A percentile compares a stretch with the other conserved stretches of the same genome.
phyloP scores from a whole-genome alignment of 2,888 invertebrate species.

The Hemistola chrysoprasaria region DNA sequence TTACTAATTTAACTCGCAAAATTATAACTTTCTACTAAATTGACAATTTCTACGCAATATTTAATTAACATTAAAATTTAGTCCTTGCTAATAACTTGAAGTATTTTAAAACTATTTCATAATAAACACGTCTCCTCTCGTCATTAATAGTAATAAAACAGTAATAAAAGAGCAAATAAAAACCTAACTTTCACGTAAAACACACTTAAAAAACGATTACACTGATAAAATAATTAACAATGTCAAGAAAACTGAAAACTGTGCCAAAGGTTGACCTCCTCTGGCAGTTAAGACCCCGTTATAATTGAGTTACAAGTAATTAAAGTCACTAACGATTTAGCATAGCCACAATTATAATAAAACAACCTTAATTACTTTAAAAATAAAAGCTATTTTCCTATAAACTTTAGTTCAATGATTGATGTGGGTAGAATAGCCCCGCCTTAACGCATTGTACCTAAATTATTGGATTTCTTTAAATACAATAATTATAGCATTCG shows the following conservation, averaged over 20 bases:
- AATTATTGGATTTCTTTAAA: constrained; percentile 26
- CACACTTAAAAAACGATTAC: too few relatives aligned
- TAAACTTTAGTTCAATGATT: constrained; percentile 5
- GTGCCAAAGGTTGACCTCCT: constrained; percentile 19
- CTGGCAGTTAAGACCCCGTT: constrained; percentile 28
- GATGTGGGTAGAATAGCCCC: constrained; percentile 33
- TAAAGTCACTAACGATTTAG: constrained; percentile 34
- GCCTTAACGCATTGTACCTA: constrained; percentile 29
- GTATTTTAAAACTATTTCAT: too few relatives aligned
- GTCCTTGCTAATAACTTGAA: constrained; percentile 1
- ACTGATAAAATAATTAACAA: constrained; percentile 6
- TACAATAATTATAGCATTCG: constrained; percentile 36
- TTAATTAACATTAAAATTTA: not conserved
- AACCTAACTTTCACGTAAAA: too few relatives aligned
- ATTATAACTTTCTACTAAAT: too few relatives aligned
- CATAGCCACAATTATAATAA: constrained; percentile 6
- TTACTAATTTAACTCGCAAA: too few relatives aligned
- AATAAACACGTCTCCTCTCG: too few relatives aligned
- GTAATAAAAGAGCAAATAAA: too few relatives aligned
- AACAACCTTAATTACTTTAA: constrained; percentile 13
- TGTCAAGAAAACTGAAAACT: constrained; percentile 13
- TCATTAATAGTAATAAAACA: too few relatives aligned
- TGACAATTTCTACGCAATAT: too few relatives aligned
- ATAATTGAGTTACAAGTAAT: constrained; percentile 52
- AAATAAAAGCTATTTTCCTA: constrained; percentile 10